Evolutionary conservation across 2,113 vertebrate species (phyloP), one percentile per base, ranked within the genome.

Genomic region (Rostratula benghalensis): DNA sequence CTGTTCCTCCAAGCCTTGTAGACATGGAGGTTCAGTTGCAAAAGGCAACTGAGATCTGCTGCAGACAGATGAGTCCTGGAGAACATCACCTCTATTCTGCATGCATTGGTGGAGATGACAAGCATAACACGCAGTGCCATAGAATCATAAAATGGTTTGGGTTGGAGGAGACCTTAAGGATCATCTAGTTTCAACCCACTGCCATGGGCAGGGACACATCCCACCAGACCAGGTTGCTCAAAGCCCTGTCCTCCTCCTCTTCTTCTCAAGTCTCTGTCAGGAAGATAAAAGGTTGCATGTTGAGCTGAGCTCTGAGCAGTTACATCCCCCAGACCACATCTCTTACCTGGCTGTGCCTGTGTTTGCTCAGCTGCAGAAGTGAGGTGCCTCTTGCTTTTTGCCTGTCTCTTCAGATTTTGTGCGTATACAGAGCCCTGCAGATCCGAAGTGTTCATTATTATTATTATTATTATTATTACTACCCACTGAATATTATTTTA

Each of bases 401-500:
- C 23, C 27, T 12, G 6, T 21, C 27, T 46, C 19, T 81, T 64
- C 13, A 18, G 15, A 5, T 74, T 64, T 71, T 74, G 35, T 57
- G 69, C 45, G 31, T 24, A 16, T 9, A 33, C n/a, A 46, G 93
- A 90, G 65, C 61, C 87, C 80, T 92, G 53, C 83, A 75, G 43
- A 48, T 68, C 73, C 41, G 50, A 84, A 77, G 11, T 0, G 1
- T 37, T 83, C 25, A 7, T 90, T 53, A n/a, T 48, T 64, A 33
- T 51, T 89, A n/a, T 48, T 64, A 33, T 51, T 89, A 69, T 37
- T 89, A 56, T 67, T 89, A 79, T 21, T 86, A 7, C 33, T 89
- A 68, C 39, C 78, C 61, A 8, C 50, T 37, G 65, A 87, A 64
- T 91, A 79, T 91, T 94, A 89, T 96, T 96, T 89, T 57, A 63